Evolutionary conservation across 2,888 invertebrate species (phyloP).

Genomic region (Tiliacea citrago): DNA sequence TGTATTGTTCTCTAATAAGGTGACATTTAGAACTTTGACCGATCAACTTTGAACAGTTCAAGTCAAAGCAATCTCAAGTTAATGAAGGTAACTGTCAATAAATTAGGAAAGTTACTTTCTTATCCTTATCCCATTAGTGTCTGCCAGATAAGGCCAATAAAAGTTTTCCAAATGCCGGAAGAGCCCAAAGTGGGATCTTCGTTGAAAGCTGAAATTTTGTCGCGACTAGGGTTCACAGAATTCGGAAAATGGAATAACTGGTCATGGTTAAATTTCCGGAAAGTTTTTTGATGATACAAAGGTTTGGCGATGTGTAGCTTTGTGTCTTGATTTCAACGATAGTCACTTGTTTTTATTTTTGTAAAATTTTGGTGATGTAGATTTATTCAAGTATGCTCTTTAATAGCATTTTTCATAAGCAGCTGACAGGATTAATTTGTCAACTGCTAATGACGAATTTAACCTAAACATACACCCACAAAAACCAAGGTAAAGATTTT

Average conservation of each 20-base stretch:
- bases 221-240: conserved; percentile 13
- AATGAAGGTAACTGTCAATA: conserved; percentile 65
- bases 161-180: conserved; percentile 62
- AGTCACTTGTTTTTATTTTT: not conserved
- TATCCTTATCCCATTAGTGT: conserved; percentile 65
- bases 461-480: not conserved
- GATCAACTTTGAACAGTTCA: conserved; percentile 36
- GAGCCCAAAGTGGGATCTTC: conserved; percentile 50
- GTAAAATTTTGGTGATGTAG: not conserved
- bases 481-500: not conserved
- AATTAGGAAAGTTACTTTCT: conserved; percentile 64
- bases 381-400: not conserved
- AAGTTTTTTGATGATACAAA: conserved; percentile 20
- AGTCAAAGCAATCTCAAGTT: conserved; percentile 49
- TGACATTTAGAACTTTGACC: conserved; percentile 46
- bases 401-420: not conserved
- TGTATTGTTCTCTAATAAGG: conserved; percentile 6
- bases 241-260: not conserved
- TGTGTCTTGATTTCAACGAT: not conserved
- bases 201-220: conserved; percentile 52
- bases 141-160: conserved; percentile 64
- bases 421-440: not conserved
- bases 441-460: not conserved
- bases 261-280: conserved; percentile 12
- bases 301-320: not conserved